Base-by-base conservation (phyloP, 2,113 vertebrate species). In the Puma concolor region DNA sequence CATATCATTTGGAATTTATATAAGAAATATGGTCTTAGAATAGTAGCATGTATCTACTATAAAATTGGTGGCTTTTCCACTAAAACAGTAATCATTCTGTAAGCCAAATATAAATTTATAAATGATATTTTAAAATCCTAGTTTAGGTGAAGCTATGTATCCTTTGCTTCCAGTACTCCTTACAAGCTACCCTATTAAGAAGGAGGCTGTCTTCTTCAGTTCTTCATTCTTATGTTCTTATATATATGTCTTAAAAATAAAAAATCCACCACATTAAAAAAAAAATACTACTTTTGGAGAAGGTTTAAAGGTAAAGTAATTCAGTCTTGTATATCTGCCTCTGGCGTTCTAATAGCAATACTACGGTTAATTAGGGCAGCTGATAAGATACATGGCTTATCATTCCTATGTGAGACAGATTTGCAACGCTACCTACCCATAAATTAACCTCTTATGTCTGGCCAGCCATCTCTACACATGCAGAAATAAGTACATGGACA, bases 191-290 rank as follows among this genome's bases (percentile, higher is more conserved):
- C 86, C 64, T 60, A 85, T 0, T 89, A 48, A 67, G 27, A 36
- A 96, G 14, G 38, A 89, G 6, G n/a, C n/a, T n/a, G n/a, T n/a
- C n/a, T n/a, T n/a, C n/a, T n/a, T n/a, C n/a, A n/a, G n/a, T n/a
- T n/a, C n/a, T n/a, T n/a, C 67, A 91, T n/a, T 91, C 72, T 89
- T 74, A 71, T 6, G 64, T 79, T 90, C 54, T 95, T 60, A 44
- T 44, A 44, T 44, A 57, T 19, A 14, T 29, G 4, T 85, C 7
- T 79, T 82, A 29, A 54, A 94, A 52, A 44, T 66, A 88, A 52
- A 81, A 83, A 90, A 67, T 63, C n/a, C 12, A 93, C n/a, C 60
- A 96, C n/a, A 74, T 84, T 52, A 77, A 77, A 93, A 97, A 97
- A 83, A 95, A 79, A 90, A 77, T 4, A 66, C 4, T 44, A 38